A percentile compares a stretch with the other conserved stretches of the same genome.
phyloP scores from a whole-genome alignment of 2,797 vertebrate species.

The Lophotriccus pileatus region DNA sequence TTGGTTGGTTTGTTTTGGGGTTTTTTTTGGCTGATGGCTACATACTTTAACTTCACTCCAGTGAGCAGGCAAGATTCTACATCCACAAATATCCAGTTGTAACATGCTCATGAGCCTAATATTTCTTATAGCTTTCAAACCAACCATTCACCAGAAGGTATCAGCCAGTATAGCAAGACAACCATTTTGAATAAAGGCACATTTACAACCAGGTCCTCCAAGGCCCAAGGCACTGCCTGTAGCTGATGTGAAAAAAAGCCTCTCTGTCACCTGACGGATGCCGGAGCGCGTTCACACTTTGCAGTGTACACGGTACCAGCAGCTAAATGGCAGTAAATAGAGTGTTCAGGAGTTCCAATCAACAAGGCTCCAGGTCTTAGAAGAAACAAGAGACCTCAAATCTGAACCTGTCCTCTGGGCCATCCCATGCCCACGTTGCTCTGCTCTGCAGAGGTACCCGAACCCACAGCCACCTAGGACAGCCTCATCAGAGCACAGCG shows the following conservation, averaged over 20 bases:
- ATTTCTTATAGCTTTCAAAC: not conserved
- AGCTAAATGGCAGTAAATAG: not conserved
- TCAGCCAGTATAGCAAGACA: not conserved
- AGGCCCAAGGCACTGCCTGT: not conserved
- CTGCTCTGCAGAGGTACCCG: rapidly evolving
- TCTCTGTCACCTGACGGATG: not conserved
- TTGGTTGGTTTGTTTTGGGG: not conserved
- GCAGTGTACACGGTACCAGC: rapidly evolving
- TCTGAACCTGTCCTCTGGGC: not conserved
- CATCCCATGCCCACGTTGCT: rapidly evolving
- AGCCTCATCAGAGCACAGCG: not conserved
- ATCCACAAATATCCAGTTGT: slow-evolving; percentile 16
- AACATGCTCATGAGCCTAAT: not conserved
- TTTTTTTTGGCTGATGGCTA: not conserved
- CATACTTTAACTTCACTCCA: slow-evolving; percentile 9
- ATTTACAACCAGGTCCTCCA: not conserved
- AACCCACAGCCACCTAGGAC: not conserved
- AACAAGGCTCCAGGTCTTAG: not conserved
- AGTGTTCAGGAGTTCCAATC: not conserved
- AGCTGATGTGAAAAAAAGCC: not conserved
- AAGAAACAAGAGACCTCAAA: not conserved
- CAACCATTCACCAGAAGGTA: not conserved
- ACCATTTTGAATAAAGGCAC: not conserved
- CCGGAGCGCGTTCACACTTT: not conserved
- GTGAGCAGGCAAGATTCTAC: slow-evolving; percentile 3